Base-by-base conservation (phyloP, 2,888 invertebrate genomes). In the Lithosia quadra region DNA sequence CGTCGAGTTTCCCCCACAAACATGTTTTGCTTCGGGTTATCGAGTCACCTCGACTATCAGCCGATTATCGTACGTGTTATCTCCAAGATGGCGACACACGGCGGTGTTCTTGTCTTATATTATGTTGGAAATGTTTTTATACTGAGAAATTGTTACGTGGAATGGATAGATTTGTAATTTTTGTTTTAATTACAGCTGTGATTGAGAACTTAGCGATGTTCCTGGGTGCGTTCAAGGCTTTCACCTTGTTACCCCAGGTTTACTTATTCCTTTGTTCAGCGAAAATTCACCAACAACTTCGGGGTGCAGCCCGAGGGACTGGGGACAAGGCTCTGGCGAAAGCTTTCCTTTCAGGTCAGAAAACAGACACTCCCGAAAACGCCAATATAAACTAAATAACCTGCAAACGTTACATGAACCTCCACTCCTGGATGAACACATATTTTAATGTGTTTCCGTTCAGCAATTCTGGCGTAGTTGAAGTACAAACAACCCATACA, bases 41-140 rank as follows among this genome's bases (percentile, higher is more conserved):
- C 78, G 63, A 63, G 69, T 74, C 80, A 76, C 72, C 80, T 75
- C 72, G 24, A 18, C 65, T 79, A 78, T 79, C 81, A 63, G 62
- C 24, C 64, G 81, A 79, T 79, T 71, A 80, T 76, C 78, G 61
- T 67, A 53, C 58, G 21, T 43, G 62, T 77, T 77, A 80, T 78
- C 78, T 69, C 22, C 53, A 72, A 80, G 66, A 79, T 80, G 78
- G 76, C 76, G 74, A 8, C 68, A 57, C 21, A 59, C 55, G 21
- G 2, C 18, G 24, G 60, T 66, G 59, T 68, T 74, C 69, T 67
- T 39, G 18, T 53, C 61, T 57, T 57, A 59, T 56, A 61, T 56
- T 63, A 43, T 49, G 2, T 62, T 39, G 13, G 21, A 49, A 67
- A 62, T 15, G 43, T 68, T 57, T 33, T 56, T 21, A 33, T 49